Percentiles rank a stretch among this genome's conserved stretches.
phyloP scores from a whole-genome alignment of 2,113 vertebrate species.

The Nettapus auritus region DNA sequence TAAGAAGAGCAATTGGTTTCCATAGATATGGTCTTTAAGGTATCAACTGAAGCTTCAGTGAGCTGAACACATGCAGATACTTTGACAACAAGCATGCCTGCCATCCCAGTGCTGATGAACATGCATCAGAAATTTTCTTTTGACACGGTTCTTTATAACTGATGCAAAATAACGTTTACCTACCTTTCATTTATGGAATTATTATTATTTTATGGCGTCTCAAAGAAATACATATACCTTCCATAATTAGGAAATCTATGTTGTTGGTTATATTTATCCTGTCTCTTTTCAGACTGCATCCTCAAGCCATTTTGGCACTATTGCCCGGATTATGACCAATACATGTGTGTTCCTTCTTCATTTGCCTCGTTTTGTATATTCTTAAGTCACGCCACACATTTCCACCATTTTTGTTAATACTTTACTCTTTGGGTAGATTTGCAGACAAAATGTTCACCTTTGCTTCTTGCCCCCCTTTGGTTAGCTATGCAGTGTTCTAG shows the following conservation, averaged over 20 bases:
- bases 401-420: neutral
- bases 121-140: neutral
- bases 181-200: neutral
- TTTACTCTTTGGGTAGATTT: neutral
- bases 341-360: neutral
- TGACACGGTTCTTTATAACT: neutral
- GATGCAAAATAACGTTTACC: neutral
- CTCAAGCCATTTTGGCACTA: neutral
- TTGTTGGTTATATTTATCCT: neutral
- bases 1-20: neutral
- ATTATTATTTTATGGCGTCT: neutral
- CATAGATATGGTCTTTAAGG: neutral
- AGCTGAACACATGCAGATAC: neutral
- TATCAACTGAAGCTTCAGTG: too few species aligned
- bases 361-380: neutral
- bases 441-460: neutral
- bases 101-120: neutral
- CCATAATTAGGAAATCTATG: neutral
- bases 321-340: neutral
- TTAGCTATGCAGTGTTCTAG: neutral
- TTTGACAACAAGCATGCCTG: neutral
- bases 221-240: neutral
- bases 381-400: neutral
- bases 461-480: neutral
- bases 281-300: neutral